Percentiles rank a stretch among this genome's conserved stretches.
Conservation (phyloP, 1,140 invertebrate species). For the Zophobas morio region DNA sequence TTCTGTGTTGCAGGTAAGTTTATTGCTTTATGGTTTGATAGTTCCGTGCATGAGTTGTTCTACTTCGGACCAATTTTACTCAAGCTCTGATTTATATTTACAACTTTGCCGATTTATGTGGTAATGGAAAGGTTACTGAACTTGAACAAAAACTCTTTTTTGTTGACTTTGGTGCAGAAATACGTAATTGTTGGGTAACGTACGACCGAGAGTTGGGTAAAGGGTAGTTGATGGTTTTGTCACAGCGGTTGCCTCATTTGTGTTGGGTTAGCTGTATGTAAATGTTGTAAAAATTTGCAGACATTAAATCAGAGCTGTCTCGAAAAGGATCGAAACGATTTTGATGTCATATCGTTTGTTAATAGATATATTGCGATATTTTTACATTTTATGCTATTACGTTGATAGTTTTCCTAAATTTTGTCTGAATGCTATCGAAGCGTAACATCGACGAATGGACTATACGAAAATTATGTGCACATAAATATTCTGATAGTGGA, state of each 20-base stretch:
- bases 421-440: no score
- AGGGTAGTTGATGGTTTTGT: constrained; percentile 31
- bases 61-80: constrained; percentile 25
- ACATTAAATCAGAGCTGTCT: neutral
- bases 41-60: constrained; percentile 36
- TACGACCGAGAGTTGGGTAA: constrained; percentile 14
- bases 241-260: constrained; percentile 10
- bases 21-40: constrained; percentile 42
- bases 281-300: neutral
- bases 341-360: no score
- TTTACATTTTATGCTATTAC: no score
- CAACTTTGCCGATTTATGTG: constrained; percentile 41
- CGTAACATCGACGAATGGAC: no score
- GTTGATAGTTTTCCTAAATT: no score
- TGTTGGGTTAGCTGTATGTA: neutral
- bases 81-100: constrained; percentile 39
- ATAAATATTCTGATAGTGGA: no score
- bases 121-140: constrained; percentile 37
- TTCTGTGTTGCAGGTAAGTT: neutral
- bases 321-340: no score
- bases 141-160: constrained; percentile 38
- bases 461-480: no score
- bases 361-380: no score
- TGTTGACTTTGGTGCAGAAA: constrained; percentile 13
- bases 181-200: constrained; percentile 27